Conservation (phyloP, 2,888 invertebrate species). For the Morinoia aosen region DNA sequence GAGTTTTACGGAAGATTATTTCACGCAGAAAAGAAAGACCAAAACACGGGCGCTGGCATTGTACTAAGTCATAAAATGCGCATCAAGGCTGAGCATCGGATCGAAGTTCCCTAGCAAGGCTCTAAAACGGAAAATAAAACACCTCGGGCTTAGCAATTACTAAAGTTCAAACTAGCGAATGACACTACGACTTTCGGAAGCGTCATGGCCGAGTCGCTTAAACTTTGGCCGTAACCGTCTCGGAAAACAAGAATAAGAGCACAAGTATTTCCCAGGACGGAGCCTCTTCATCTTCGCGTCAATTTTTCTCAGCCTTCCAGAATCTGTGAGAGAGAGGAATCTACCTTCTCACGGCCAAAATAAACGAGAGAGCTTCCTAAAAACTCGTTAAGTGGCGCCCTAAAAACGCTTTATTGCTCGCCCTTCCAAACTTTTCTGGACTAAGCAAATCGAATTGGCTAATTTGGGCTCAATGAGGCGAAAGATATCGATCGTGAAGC, state of each 20-base stretch:
- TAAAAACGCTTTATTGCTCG: constrained; percentile 53
- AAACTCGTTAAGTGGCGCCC: constrained; percentile 42
- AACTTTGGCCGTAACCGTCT: constrained; percentile 9
- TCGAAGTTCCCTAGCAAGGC: neutral
- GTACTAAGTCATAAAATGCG: neutral
- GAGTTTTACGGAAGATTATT: too few species aligned
- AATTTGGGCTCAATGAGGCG: constrained; percentile 48
- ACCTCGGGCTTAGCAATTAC: neutral
- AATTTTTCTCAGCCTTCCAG: constrained; percentile 14
- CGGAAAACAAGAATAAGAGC: constrained; percentile 33
- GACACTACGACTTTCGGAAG: neutral
- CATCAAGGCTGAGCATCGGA: neutral
- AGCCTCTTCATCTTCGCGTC: constrained; percentile 20
- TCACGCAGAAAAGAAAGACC: neutral
- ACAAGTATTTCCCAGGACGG: neutral
- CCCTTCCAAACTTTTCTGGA: constrained; percentile 34
- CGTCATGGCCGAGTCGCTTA: neutral
- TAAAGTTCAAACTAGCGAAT: neutral
- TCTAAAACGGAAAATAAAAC: neutral
- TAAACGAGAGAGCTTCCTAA: constrained; percentile 32
- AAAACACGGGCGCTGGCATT: neutral
- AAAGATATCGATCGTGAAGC: constrained; percentile 26
- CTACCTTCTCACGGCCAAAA: neutral
- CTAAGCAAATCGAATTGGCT: constrained; percentile 49
- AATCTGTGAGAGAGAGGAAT: constrained; percentile 18